A percentile compares a stretch with the other conserved stretches of the same genome.
These are phyloP conservation scores for Adelosebastes latens DNA, from an alignment of 2,797 vertebrate species.

Conservation along the genomic window DNA sequence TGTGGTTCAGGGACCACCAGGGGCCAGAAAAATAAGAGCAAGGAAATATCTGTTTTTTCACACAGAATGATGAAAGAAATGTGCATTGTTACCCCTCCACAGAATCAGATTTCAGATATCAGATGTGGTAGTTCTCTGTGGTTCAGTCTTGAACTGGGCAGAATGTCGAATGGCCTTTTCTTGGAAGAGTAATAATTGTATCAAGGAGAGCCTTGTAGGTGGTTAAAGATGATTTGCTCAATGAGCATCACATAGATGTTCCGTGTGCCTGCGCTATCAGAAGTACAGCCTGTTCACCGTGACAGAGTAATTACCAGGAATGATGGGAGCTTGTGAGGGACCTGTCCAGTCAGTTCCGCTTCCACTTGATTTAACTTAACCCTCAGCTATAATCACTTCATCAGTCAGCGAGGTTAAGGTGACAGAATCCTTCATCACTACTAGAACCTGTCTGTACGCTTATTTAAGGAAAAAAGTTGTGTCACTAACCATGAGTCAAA, in stretches of 20 bases:
- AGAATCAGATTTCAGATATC: background rate
- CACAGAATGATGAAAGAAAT: background rate
- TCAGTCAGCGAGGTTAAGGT: slow-evolving; percentile 1
- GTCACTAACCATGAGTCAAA: background rate
- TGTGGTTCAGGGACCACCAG: background rate
- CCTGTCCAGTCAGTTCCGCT: slow-evolving; percentile 9
- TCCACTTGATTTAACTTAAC: slow-evolving; percentile 23
- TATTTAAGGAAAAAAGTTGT: background rate
- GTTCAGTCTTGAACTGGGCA: background rate
- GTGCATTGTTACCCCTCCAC: background rate
- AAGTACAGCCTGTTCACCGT: slow-evolving; percentile 5
- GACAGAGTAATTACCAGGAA: slow-evolving; percentile 32
- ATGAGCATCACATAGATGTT: background rate
- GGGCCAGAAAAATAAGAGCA: background rate
- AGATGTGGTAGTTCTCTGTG: background rate
- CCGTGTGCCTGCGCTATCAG: background rate
- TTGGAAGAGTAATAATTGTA: background rate
- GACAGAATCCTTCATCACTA: background rate
- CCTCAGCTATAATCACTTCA: slow-evolving; percentile 11
- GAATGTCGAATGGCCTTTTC: background rate
- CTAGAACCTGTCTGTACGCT: background rate
- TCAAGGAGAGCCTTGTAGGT: background rate
- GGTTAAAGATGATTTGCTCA: background rate
- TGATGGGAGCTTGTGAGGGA: slow-evolving; percentile 30
- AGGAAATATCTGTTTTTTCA: background rate